Evolutionary conservation across 2,797 vertebrate species (phyloP).

Genomic region (Micromesistius poutassou): DNA sequence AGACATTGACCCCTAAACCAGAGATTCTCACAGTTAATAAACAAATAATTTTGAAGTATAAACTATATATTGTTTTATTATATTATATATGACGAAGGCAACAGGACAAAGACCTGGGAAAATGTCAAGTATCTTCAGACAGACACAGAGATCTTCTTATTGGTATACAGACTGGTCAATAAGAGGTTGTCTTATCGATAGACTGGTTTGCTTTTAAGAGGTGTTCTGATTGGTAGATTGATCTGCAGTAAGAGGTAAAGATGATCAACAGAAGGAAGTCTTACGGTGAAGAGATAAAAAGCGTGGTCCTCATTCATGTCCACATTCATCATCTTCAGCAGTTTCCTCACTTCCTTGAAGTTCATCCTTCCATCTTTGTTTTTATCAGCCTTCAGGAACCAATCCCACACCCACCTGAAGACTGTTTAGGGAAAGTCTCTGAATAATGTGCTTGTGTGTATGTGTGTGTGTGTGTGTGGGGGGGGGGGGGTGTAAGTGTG

Average conservation of each 20-base stretch:
- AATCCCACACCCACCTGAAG: constrained; percentile 89
- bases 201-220: neutral
- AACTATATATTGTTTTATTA: neutral
- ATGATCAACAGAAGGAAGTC: neutral
- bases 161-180: neutral
- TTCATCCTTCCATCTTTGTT: constrained; percentile 93
- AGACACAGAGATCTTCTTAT: neutral
- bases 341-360: constrained; percentile 85
- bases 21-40: neutral
- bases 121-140: neutral
- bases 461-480: too few relatives aligned
- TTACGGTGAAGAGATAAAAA: constrained; percentile 84
- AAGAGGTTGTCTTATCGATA: neutral
- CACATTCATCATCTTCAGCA: constrained; percentile 94
- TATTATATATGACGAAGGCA: neutral
- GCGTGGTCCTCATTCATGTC: constrained; percentile 90
- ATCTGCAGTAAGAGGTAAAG: neutral
- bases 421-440: constrained; percentile 45
- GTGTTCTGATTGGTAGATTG: too few relatives aligned
- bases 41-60: neutral
- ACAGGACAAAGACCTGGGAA: neutral
- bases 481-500: too few relatives aligned
- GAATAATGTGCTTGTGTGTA: too few relatives aligned
- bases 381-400: constrained; percentile 93
- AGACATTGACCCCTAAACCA: neutral